Percentiles rank a stretch among this genome's conserved stretches.
Conservation (phyloP, 2,113 vertebrate species). For the Hyla sarda region DNA sequence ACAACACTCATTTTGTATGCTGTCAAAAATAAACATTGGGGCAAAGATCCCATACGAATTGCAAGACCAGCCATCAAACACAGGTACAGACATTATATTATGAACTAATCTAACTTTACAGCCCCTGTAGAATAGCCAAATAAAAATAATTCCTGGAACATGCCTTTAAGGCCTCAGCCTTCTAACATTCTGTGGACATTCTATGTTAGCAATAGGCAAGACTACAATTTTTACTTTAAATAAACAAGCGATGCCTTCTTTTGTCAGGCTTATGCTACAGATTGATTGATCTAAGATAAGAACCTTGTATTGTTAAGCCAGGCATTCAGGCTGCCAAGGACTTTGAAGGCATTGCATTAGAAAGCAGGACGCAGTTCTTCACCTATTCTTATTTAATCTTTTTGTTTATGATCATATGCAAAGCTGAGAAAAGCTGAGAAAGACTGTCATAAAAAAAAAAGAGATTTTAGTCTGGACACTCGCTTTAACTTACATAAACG, state of each 20-base stretch:
- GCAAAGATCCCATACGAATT: too few species aligned
- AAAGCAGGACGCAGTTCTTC: slow-evolving; percentile 38
- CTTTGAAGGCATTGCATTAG: slow-evolving; percentile 53
- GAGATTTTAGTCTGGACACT: slow-evolving; percentile 55
- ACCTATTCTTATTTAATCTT: slow-evolving; percentile 51
- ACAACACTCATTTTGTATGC: too few species aligned
- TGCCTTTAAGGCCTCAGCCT: too few species aligned
- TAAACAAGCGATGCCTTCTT: slow-evolving; percentile 34
- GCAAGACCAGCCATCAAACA: too few species aligned
- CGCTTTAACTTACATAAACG: slow-evolving; percentile 30
- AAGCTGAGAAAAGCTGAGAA: slow-evolving; percentile 55
- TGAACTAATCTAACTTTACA: too few species aligned
- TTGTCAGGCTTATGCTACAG: slow-evolving; percentile 39
- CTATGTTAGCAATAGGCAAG: neutral
- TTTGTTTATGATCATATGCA: slow-evolving; percentile 58
- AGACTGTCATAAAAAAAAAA: slow-evolving; percentile 61
- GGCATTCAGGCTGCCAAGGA: slow-evolving; percentile 29
- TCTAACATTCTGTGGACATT: neutral
- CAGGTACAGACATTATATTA: too few species aligned
- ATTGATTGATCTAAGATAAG: slow-evolving; percentile 58
- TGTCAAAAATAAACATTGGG: too few species aligned
- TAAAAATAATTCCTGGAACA: too few species aligned
- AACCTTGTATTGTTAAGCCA: slow-evolving; percentile 53
- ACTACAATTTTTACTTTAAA: neutral
- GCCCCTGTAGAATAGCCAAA: too few species aligned